Conservation (phyloP, 2,113 vertebrate genomes). For the Urocynchramus pylzowi region DNA sequence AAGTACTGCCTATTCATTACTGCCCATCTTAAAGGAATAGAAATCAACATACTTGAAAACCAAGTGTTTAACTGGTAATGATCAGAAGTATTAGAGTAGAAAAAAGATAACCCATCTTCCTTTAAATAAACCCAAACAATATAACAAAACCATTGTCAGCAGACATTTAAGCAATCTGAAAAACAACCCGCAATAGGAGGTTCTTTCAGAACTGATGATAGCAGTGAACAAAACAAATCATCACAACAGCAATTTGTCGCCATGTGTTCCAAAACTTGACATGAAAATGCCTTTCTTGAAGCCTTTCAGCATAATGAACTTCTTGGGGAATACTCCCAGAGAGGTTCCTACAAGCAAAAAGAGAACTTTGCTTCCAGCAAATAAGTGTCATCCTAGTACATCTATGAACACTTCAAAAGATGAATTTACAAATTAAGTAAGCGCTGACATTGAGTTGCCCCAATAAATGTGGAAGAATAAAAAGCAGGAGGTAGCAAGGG, state of each 20-base stretch:
- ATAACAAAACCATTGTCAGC: not conserved
- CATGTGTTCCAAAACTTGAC: not conserved
- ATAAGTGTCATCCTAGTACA: not conserved
- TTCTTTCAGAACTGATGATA: conserved; percentile 32
- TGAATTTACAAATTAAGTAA: conserved; percentile 1
- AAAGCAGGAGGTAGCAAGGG: not conserved
- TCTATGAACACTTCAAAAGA: conserved; percentile 20
- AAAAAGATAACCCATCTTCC: not conserved
- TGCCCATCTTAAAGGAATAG: not conserved
- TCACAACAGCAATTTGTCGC: not conserved
- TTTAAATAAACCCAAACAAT: not conserved
- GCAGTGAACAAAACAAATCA: conserved; percentile 27
- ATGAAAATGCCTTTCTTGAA: conserved; percentile 52
- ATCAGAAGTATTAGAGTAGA: not conserved
- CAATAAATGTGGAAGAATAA: not conserved
- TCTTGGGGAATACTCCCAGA: not conserved
- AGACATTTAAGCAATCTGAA: conserved; percentile 25
- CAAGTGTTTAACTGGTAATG: not conserved
- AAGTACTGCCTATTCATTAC: not conserved
- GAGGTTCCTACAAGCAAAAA: not conserved
- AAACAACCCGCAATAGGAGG: not conserved
- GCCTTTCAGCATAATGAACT: conserved; percentile 23
- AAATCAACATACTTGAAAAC: not conserved
- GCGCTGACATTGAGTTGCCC: not conserved
- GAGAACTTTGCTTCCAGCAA: not conserved